Evolutionary conservation across 2,113 vertebrate genomes (phyloP), one percentile per base, ranked within the genome.

Genomic region (Saguinus midas): DNA sequence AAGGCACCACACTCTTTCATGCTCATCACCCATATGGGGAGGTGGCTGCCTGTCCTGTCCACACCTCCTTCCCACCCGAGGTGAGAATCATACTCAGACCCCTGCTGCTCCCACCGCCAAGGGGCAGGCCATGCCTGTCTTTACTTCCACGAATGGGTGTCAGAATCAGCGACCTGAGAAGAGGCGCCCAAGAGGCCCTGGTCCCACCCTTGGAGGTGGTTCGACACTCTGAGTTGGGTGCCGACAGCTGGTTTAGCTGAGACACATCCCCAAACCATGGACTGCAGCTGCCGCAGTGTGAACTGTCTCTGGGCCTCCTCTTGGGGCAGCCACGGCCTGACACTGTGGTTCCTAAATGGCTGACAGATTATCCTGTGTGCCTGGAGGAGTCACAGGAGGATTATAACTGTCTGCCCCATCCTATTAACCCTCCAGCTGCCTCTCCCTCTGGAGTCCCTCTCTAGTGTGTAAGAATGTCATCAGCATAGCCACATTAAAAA

Each of bases 221-320:
- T 5, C 11, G 45, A 58, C 0, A 2, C 81, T 43, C 84, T 43
- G 78, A 20, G 68, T 21, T 9, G 48, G 87, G 81, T 0, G 43
- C 94, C 13, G 32, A 97, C 92, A 90, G 93, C 94, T 29, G 0
- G 86, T 91, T 92, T 35, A 64, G 90, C 72, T 0, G n/a, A 81
- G 75, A 78, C 29, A 20, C 83, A 25, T 87, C 93, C 95, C 86
- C 78, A 66, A 91, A 82, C 81, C 35, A 0, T 23, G 0, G 25
- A 8, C 57, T 40, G 40, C 45, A 29, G 61, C 85, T 17, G 0
- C 64, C 1, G 10, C 5, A 2, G 66, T 2, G 45, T 98, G 97
- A 98, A 98, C 98, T 98, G 98, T 93, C 98, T 98, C 98, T 97
- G 98, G 97, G 97, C 91, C 97, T 98, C 97, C 98, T 98, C 87